Base-by-base conservation (phyloP, 2,888 invertebrate genomes). In the Callyntrura guangdongensis region DNA sequence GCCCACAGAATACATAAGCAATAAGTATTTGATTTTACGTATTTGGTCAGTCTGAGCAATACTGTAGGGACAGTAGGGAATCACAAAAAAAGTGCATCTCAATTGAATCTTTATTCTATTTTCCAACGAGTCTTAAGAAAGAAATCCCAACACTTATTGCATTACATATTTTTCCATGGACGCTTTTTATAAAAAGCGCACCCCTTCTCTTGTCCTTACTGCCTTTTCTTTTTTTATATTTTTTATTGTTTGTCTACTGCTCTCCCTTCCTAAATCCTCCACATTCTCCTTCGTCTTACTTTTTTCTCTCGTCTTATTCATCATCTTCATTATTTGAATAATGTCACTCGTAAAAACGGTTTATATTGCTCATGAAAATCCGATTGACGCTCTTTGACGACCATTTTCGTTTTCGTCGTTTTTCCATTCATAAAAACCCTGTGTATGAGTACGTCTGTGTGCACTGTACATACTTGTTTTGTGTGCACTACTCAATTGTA, bases 361-460 rank as follows among this genome's bases (percentile, higher is more conserved):
- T 92, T 91, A 92, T 92, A 92, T 91, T 90, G 88, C 91, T 91
- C 91, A 92, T 92, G 92, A 93, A 93, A 93, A 92, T 91, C 91
- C 93, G 92, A 93, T 93, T 91, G 91, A 74, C 89, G 89, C 89
- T 87, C 49, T 72, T 87, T 91, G 87, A 61, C 45, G 69, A 84
- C 59, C 67, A 83, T 72, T 72, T 53, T 81, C 27, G 25, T 56
- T 77, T 53, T 22, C 3, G 6, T 20, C 53, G 14, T 74, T 17
- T 79, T 1, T 56, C 9, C 22, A 8, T 27, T 47, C 22, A 3
- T 67, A 79, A 36, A 36, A 4, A 64, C 45, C 61, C 36, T 36
- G 36, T 36, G 36, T 36, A 6, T 36, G 36, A 4, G 36, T 36
- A 36, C 36, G 36, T 25, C 74, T 36, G 20, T 74, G 6, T 56